A percentile compares a stretch with the other conserved stretches of the same genome.
phyloP scores from a whole-genome alignment of 2,888 invertebrate species.

The Dyspetes luteomarginatus region DNA sequence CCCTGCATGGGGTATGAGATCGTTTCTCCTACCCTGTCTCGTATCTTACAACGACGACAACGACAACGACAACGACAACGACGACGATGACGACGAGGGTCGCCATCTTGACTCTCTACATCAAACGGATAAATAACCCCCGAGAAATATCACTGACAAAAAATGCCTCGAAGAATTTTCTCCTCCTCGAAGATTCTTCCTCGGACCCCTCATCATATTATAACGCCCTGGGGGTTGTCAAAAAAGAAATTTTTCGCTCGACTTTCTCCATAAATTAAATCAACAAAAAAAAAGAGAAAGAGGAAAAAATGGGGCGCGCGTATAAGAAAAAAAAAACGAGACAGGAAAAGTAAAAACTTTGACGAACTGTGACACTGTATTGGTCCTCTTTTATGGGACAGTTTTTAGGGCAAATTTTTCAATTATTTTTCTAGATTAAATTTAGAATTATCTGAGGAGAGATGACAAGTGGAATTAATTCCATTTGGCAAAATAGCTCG shows the following conservation, averaged over 20 bases:
- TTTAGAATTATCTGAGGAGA: too few species aligned
- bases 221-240: slow-evolving; percentile 46
- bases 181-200: slow-evolving; percentile 45
- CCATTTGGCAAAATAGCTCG: too few species aligned
- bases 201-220: too few species aligned
- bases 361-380: slow-evolving; percentile 12
- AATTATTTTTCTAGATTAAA: too few species aligned
- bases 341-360: neutral
- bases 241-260: slow-evolving; percentile 41
- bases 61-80: neutral
- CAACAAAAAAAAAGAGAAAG: slow-evolving; percentile 24
- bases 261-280: slow-evolving; percentile 53
- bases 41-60: slow-evolving; percentile 3
- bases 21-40: slow-evolving; percentile 49
- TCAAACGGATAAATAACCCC: slow-evolving; percentile 16
- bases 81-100: neutral
- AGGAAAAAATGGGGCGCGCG: neutral
- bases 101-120: neutral
- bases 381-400: too few species aligned
- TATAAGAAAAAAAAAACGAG: slow-evolving; percentile 1
- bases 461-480: too few species aligned
- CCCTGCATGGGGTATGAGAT: slow-evolving; percentile 66
- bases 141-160: slow-evolving; percentile 13
- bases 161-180: slow-evolving; percentile 55
- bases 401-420: too few species aligned